Evolutionary conservation across 53 echinoderm and acorn worm species (phyloP).

Genomic region (Patiria pectinifera): DNA sequence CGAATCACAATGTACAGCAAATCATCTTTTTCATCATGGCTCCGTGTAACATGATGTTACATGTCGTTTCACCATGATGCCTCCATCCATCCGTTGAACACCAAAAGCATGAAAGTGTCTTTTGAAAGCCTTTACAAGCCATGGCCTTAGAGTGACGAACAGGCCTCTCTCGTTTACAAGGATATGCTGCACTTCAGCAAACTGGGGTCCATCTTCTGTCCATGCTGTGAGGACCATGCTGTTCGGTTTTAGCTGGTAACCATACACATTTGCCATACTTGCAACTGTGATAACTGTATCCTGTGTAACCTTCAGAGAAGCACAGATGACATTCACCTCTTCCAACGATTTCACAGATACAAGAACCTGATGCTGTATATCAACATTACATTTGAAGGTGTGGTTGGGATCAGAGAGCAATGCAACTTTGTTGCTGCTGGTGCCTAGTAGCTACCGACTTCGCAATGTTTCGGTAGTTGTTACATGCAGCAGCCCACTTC

Average conservation of each 20-base stretch:
- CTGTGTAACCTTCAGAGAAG: neutral
- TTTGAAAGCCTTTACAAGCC: neutral
- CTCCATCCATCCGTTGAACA: neutral
- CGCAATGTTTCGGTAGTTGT: slow-evolving; percentile 61
- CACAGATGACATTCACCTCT: slow-evolving; percentile 1
- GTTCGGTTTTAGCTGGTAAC: slow-evolving; percentile 45
- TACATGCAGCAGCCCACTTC: slow-evolving; percentile 49
- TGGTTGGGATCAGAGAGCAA: slow-evolving; percentile 39
- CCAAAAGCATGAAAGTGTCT: slow-evolving; percentile 16
- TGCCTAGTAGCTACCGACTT: slow-evolving; percentile 62
- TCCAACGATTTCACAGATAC: slow-evolving; percentile 22
- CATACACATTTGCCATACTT: neutral
- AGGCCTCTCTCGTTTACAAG: neutral
- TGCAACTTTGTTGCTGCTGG: slow-evolving; percentile 41
- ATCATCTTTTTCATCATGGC: neutral
- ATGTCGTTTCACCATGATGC: neutral
- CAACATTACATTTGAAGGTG: slow-evolving; percentile 1
- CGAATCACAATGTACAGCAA: slow-evolving; percentile 1
- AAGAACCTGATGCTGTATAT: slow-evolving; percentile 34
- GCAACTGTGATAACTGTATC: neutral
- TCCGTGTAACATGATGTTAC: slow-evolving; percentile 1
- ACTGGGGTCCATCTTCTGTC: slow-evolving; percentile 44
- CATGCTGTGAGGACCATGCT: slow-evolving; percentile 41
- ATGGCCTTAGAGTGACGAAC: neutral
- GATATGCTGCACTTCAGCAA: neutral